These are phyloP conservation scores for Benitochromis conjunctus DNA, from an alignment of 2,113 vertebrate species.

Conservation along the genomic window DNA sequence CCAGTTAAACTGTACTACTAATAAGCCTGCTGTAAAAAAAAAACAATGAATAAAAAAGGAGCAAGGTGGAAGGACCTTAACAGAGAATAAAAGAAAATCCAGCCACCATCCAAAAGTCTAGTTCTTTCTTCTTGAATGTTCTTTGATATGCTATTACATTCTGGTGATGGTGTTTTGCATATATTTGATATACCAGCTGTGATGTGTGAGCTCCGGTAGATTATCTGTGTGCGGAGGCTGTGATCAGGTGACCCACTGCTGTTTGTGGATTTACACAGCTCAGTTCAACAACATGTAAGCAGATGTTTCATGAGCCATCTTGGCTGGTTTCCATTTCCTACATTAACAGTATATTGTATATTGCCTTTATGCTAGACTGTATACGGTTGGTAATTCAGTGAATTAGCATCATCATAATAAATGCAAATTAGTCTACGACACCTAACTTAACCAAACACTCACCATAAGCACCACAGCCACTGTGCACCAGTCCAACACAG, in stretches of 20 bases:
- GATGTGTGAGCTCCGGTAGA: background rate
- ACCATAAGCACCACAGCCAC: background rate
- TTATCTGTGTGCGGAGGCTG: background rate
- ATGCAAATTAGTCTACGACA: background rate
- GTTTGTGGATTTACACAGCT: background rate
- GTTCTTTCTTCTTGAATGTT: background rate
- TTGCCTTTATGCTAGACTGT: background rate
- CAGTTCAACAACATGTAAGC: rapidly evolving
- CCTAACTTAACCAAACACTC: background rate
- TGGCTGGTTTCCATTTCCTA: background rate
- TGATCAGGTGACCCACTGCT: background rate
- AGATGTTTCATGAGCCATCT: background rate
- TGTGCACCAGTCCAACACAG: background rate
- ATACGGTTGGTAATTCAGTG: background rate
- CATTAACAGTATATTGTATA: background rate
- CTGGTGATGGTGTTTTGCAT: background rate
- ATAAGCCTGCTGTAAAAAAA: background rate
- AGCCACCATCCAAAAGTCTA: background rate
- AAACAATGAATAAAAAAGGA: background rate
- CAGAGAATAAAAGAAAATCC: background rate
- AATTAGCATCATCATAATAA: background rate
- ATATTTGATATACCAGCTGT: background rate
- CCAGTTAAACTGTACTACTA: background rate
- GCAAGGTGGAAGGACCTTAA: background rate
- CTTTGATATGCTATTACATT: background rate